phyloP scores from a whole-genome alignment of 2,888 invertebrate genomes.

The Campoplex capitator region DNA sequence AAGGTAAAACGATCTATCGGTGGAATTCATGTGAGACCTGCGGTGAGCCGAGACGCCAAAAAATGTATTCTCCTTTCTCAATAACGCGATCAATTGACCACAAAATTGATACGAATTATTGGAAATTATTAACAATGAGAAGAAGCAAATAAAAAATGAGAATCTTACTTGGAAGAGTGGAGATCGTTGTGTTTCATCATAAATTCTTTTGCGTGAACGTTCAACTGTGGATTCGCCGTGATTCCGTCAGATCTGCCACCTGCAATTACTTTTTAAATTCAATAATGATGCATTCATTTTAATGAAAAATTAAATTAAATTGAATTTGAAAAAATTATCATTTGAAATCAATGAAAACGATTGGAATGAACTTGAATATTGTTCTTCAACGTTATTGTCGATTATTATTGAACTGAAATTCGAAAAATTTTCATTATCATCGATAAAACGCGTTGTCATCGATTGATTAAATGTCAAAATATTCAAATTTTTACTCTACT shows the following conservation, averaged over 20 bases:
- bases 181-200: slow-evolving; percentile 89
- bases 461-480: not conserved
- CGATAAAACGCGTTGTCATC: not conserved
- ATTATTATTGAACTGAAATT: not conserved
- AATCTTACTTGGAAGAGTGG: slow-evolving; percentile 82
- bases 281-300: slow-evolving; percentile 7
- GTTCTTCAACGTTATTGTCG: not conserved
- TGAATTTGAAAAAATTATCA: not conserved
- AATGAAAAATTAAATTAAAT: not conserved
- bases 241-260: slow-evolving; percentile 88
- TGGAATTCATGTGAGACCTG: slow-evolving; percentile 79
- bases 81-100: not conserved
- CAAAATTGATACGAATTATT: slow-evolving; percentile 9
- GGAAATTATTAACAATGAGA: not conserved
- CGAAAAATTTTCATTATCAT: not conserved
- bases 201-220: slow-evolving; percentile 96
- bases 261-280: slow-evolving; percentile 73
- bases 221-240: slow-evolving; percentile 88
- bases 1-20: slow-evolving; percentile 83
- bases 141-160: not conserved
- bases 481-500: not conserved
- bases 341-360: not conserved
- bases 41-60: not conserved
- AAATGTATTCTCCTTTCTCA: slow-evolving; percentile 16
- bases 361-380: not conserved